Evolutionary conservation across 1,140 invertebrate species (phyloP), one percentile per base, ranked within the genome.

Genomic region (Drosophila sturtevanti): DNA sequence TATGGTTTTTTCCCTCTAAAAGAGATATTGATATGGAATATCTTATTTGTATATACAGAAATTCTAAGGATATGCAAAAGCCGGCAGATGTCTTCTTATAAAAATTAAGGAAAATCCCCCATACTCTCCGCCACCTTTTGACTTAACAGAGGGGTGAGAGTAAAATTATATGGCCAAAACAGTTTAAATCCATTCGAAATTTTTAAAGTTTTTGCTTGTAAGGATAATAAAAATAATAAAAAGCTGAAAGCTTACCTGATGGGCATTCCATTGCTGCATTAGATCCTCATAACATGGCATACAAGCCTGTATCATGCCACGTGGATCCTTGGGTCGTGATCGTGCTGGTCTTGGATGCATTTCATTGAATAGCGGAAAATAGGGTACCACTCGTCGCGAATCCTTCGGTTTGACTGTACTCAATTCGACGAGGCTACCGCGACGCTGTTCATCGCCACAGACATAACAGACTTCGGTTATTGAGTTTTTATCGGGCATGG

Each of bases 401-500:
- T 94, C 93, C 90, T 94, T 93, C 2, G 94, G 93, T 89, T 93
- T 92, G 62, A 93, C 93, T 38, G 94, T 94, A 78, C 93, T 93
- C 41, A 94, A 90, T 77, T 94, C 94, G 63, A 92, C 94, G 21
- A 98, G 93, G 67, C 96, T 96, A 37, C 96, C 96, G 63, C 95
- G 93, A 66, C 95, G 95, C 87, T 96, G 96, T 91, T 97, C 96
- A 89, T 97, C 96, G n/a, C 97, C 96, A 91, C 97, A 98, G 10
- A 97, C 95, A 91, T 97, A 97, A 91, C 96, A 97, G 18, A 97
- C 97, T 93, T 97, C 96, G 44, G 96, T 97, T 63, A 95, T 95
- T 38, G 96, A 96, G 93, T 97, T 97, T 93, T 97, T 97, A 86
- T 97, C 96, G 1, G 97, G 96, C 96, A 97, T 97, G 62, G 96